Conservation (phyloP, 2,888 invertebrate species). For the Diarsia mendica region DNA sequence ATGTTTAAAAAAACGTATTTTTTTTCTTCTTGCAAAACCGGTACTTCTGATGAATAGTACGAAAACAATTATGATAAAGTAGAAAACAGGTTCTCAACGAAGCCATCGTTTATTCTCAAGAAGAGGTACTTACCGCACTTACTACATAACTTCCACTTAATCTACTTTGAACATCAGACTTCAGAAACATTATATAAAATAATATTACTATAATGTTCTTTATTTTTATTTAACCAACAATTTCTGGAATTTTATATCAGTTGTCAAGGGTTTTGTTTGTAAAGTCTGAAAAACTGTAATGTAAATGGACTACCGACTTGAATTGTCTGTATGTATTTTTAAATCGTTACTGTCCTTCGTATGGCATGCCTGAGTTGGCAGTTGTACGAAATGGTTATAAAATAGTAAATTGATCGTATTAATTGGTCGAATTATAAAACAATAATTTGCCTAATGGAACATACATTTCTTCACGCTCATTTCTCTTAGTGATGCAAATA, state of each 20-base stretch:
- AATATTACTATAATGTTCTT: background rate
- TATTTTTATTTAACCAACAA: background rate
- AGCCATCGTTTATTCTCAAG: slow-evolving; percentile 22
- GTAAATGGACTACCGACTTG: background rate
- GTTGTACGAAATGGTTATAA: background rate
- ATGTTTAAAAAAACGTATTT: background rate
- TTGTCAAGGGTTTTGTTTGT: background rate
- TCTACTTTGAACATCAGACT: slow-evolving; percentile 43
- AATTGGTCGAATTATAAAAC: too few species aligned
- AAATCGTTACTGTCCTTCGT: background rate
- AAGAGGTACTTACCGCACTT: slow-evolving; percentile 38
- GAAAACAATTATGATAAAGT: slow-evolving; percentile 11
- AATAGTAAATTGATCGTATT: background rate
- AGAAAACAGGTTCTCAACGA: slow-evolving; percentile 1
- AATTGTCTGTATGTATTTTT: background rate
- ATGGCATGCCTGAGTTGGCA: too few species aligned
- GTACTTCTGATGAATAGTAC: background rate
- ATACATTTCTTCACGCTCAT: too few species aligned
- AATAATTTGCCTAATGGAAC: too few species aligned
- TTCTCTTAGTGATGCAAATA: too few species aligned
- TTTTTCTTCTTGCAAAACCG: background rate
- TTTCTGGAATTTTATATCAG: slow-evolving; percentile 2
- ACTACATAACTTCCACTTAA: slow-evolving; percentile 34
- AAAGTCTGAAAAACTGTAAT: background rate
- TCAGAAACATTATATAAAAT: slow-evolving; percentile 23